phyloP scores from a whole-genome alignment of 2,888 invertebrate genomes.

The Piscicola geometra region DNA sequence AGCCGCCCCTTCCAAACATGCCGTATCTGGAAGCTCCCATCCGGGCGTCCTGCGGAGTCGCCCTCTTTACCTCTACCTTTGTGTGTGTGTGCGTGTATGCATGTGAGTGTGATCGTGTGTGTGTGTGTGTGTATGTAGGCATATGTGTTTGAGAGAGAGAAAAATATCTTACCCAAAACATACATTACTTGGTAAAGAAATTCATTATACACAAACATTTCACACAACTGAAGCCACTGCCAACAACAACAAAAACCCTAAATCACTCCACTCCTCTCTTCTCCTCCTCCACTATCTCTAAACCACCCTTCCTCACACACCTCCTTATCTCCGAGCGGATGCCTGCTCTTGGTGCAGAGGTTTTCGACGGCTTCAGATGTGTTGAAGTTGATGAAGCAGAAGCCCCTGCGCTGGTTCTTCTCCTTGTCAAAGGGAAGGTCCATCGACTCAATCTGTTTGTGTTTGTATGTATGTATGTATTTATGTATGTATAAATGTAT shows the following conservation, averaged over 20 bases:
- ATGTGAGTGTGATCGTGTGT: not conserved
- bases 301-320: slow-evolving; percentile 8
- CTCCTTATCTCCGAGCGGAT: slow-evolving; percentile 34
- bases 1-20: slow-evolving; percentile 17
- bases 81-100: not conserved
- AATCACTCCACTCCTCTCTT: slow-evolving; percentile 2
- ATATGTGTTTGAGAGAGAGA: not conserved
- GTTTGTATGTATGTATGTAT: too few relatives aligned
- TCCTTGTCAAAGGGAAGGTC: slow-evolving; percentile 40
- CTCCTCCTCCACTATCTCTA: too few relatives aligned
- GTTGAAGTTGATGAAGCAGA: slow-evolving; percentile 40
- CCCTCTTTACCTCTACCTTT: slow-evolving; percentile 30
- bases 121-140: too few relatives aligned
- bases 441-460: slow-evolving; percentile 38
- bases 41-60: slow-evolving; percentile 25
- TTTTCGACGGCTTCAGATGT: slow-evolving; percentile 34
- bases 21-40: slow-evolving; percentile 18
- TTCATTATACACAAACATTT: too few relatives aligned
- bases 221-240: too few relatives aligned
- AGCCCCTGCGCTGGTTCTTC: slow-evolving; percentile 39
- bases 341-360: slow-evolving; percentile 28
- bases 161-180: too few relatives aligned
- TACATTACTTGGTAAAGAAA: too few relatives aligned
- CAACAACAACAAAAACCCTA: not conserved
- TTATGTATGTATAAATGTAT: too few relatives aligned